Evolutionary conservation across 1,140 invertebrate species (phyloP).

Genomic region (Dryas iulia): DNA sequence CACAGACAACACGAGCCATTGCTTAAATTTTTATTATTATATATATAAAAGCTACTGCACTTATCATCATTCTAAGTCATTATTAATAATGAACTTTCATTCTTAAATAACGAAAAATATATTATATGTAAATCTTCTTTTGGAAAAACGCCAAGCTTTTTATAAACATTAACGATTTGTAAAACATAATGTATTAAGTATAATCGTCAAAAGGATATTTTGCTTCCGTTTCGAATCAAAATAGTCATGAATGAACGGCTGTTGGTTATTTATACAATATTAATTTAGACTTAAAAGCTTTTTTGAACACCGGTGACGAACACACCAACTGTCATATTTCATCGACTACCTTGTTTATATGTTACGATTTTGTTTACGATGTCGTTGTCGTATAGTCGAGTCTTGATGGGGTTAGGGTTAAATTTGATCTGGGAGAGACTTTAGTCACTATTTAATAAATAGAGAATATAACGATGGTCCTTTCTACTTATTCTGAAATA

Average conservation of each 20-base stretch:
- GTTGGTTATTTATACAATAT: constrained; percentile 30
- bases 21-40: no score
- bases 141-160: background rate
- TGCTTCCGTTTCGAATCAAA: constrained; percentile 29
- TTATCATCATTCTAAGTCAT: background rate
- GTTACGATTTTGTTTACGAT: constrained; percentile 16
- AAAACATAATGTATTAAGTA: constrained; percentile 1
- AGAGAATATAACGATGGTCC: no score
- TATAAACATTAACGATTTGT: background rate
- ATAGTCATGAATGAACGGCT: constrained; percentile 14
- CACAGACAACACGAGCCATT: no score
- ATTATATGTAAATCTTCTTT: no score
- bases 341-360: constrained; percentile 32
- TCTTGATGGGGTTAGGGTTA: no score
- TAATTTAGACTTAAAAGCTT: constrained; percentile 46
- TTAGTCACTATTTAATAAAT: no score
- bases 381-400: constrained; percentile 4
- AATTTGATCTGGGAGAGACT: no score
- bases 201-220: constrained; percentile 9
- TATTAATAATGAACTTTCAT: no score
- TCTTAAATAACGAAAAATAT: no score
- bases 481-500: no score
- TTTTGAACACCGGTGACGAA: constrained; percentile 36
- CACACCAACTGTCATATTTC: constrained; percentile 46
- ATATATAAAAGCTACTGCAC: no score